A percentile compares a stretch with the other conserved stretches of the same genome.
These are phyloP conservation scores for Caenorhabditis becei DNA, from an alignment of 2,888 invertebrate genomes.

Conservation along the genomic window DNA sequence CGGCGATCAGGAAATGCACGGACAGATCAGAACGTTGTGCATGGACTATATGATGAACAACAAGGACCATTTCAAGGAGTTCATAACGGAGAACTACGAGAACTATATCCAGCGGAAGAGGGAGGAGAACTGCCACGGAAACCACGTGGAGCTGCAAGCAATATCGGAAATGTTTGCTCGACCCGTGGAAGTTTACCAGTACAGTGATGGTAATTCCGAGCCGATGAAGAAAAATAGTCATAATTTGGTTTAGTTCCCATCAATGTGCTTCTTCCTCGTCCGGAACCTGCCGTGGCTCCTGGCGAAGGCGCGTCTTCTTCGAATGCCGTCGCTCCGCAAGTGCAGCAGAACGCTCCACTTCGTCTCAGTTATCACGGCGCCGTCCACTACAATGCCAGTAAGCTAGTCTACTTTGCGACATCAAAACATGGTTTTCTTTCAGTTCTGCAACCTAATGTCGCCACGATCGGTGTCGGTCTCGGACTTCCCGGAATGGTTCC, in stretches of 20 bases:
- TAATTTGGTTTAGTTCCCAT: slow-evolving; percentile 85
- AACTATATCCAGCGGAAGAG: slow-evolving; percentile 90
- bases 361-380: slow-evolving; percentile 91
- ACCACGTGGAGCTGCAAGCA: slow-evolving; percentile 93
- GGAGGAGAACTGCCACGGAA: slow-evolving; percentile 89
- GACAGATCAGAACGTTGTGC: slow-evolving; percentile 89
- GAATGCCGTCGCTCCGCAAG: not conserved
- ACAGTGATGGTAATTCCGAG: slow-evolving; percentile 87
- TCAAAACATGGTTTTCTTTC: slow-evolving; percentile 18
- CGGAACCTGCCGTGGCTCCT: slow-evolving; percentile 13
- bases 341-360: slow-evolving; percentile 85
- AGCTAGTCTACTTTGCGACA: slow-evolving; percentile 20
- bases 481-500: slow-evolving; percentile 86
- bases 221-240: too few species aligned
- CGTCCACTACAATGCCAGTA: slow-evolving; percentile 89
- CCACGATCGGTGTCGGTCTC: slow-evolving; percentile 89
- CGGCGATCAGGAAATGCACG: slow-evolving; percentile 93
- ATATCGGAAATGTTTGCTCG: slow-evolving; percentile 92
- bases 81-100: slow-evolving; percentile 92
- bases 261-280: slow-evolving; percentile 88
- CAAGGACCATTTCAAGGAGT: slow-evolving; percentile 91
- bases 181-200: slow-evolving; percentile 91
- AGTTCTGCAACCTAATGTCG: slow-evolving; percentile 89
- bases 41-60: slow-evolving; percentile 90
- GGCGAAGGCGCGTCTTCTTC: not conserved